Evolutionary conservation across 1,140 invertebrate species (phyloP), one percentile per base, ranked within the genome.

Genomic region (Polypedilum pembai): DNA sequence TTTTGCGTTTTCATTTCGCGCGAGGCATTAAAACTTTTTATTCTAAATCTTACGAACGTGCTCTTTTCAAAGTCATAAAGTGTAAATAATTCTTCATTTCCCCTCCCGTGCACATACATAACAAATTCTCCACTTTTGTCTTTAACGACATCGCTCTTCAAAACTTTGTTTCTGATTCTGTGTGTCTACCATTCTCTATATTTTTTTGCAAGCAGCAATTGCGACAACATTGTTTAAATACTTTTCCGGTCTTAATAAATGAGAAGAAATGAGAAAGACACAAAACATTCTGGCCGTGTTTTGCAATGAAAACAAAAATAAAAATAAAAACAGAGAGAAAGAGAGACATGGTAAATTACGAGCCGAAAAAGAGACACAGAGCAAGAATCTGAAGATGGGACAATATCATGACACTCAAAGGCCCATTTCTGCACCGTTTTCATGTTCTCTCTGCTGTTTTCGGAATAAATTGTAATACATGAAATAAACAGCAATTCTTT

Each of bases 61-160:
- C 65, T 21, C 65, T 69, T 69, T 21, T 69, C 65, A 69, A 69
- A 69, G 65, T 20, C 65, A 69, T 20, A 69, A 18, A 20, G 17
- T 20, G 17, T 69, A 20, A 69, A 69, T 69, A 69, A 69, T 69
- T 69, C 18, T 18, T 69, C 10, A 69, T 69, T 69, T 69, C 17
- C 17, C 65, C 17, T 18, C 24, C 24, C 24, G 24, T 33, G 24
- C 24, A 33, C 24, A 33, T 5, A 33, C 5, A 33, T 5, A 33
- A 33, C 24, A 33, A 33, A 33, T 33, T 33, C 24, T 33, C 5
- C 24, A 33, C 1, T 33, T 33, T 33, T 33, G 24, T 33, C 24
- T 33, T 33, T 33, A 33, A 33, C 24, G 24, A 33, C 24, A 33
- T 33, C 24, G 24, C 24, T 33, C 24, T 33, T 33, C 24, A 33